Evolutionary conservation across 2,888 invertebrate species (phyloP), one percentile per base, ranked within the genome.

Genomic region (Andricus curvator): DNA sequence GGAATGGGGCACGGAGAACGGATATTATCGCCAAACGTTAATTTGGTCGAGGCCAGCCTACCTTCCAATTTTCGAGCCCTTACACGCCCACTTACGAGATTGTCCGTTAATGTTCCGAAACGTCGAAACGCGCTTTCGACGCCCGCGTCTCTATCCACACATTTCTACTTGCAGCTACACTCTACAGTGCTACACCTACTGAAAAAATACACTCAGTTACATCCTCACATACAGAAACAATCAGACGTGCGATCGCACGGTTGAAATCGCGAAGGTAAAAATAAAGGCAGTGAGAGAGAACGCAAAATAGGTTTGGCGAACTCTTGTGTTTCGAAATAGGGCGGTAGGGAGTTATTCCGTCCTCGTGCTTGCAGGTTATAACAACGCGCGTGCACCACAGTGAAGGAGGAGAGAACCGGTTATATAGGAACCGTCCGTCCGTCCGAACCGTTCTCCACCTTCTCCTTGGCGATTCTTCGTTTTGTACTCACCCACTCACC

Each of bases 21-120:
- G 92, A 92, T 92, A 92, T 92, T 92, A 92, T 92, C 92, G 91
- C 90, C 90, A 90, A 91, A 92, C 90, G 92, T 92, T 92, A 92
- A 92, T 92, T 92, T 92, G 90, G 89, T 88, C 91, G 89, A 89
- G 91, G 88, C 90, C 91, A 88, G 89, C 91, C 91, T 90, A 90
- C 91, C 92, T 92, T 92, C 92, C 92, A 92, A 92, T 92, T 92
- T 92, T 92, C 92, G 89, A 90, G 89, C 89, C 90, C 90, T 91
- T 89, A 90, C 92, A 92, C 92, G 92, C 92, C 92, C 92, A 92
- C 92, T 91, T 90, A 90, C 88, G 90, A 92, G 91, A 91, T 92
- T 91, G 91, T 91, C 91, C 91, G 91, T 89, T 90, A 91, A 91
- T 90, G 89, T 89, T 89, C 88, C 88, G 89, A 91, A 91, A 91